Conservation (phyloP, 23 tunicate genomes). For the Ascidia mentula region DNA sequence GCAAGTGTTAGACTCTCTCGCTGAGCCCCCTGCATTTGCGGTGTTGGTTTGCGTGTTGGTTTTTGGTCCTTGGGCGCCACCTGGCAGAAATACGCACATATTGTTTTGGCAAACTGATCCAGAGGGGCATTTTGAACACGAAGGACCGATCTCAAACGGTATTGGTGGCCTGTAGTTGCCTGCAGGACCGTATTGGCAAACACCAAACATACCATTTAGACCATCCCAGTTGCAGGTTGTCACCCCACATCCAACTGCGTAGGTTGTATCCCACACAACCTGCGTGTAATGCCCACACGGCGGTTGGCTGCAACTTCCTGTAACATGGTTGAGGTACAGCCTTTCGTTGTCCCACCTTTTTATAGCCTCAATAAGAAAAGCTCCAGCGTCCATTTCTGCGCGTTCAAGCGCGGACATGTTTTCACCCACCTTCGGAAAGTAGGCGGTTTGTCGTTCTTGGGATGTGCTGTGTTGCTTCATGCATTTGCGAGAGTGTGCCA, state of each 20-base stretch:
- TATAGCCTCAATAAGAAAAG: conserved; percentile 4
- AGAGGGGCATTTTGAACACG: conserved; percentile 22
- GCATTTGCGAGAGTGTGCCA: conserved; percentile 20
- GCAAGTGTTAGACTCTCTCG: too few relatives aligned
- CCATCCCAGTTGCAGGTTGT: conserved; percentile 18
- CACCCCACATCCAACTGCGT: conserved; percentile 33
- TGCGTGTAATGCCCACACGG: conserved; percentile 44
- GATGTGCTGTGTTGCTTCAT: neutral
- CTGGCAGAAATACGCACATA: neutral
- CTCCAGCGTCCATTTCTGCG: neutral
- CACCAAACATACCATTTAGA: neutral
- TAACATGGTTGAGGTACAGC: neutral
- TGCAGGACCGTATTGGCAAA: conserved; percentile 32
- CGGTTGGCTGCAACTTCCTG: neutral
- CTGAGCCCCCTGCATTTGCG: too few relatives aligned
- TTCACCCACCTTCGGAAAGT: conserved; percentile 23
- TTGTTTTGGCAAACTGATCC: neutral
- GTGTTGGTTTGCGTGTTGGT: neutral
- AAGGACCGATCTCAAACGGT: conserved; percentile 13
- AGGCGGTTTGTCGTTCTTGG: neutral
- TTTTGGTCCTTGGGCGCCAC: neutral
- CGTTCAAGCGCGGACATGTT: neutral
- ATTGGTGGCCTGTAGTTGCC: conserved; percentile 10
- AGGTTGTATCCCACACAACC: conserved; percentile 23
- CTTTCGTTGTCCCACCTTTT: conserved; percentile 21